Base-by-base conservation (phyloP, 1,140 invertebrate species). In the Drosophila punjabiensis region DNA sequence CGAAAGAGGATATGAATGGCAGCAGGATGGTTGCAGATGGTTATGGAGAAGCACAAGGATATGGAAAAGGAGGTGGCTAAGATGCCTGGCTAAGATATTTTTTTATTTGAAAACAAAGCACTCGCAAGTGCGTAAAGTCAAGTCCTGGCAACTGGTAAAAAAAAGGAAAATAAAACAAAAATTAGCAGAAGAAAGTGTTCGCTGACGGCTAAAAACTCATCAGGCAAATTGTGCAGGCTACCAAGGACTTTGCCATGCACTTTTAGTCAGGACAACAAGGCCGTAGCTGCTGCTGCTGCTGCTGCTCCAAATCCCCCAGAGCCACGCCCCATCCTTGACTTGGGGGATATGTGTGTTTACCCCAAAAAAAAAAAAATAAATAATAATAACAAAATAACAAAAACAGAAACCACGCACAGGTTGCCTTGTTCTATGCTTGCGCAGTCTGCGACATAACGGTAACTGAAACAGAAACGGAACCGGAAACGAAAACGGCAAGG, bases 171-270 rank as follows among this genome's bases (percentile, higher is more conserved):
- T 4, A 41, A 3, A 37, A 33, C 37, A 62, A 16, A 32, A 66
- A 48, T 33, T 50, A 69, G 35, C 16, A 9, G 28, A 4, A 28
- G 13, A 47, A 13, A 5, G 24, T 52, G 28, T 39, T 53, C 20
- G 81, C 82, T 39, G 48, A 30, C 20, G 69, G 65, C 67, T 53
- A 70, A 82, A 88, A 87, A 86, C 78, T 74, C 82, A 86, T 86
- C 81, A 79, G 55, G 75, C 74, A 85, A 81, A 85, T 79, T 78
- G 82, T 86, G 58, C 56, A 64, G 52, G 59, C 35, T 48, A 41
- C n/a, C 64, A 45, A 56, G 60, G 41, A 52, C 41, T 50, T 11
- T 9, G 5, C 16, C 53, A 32, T 24, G 33, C 45, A 50, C 41
- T 32, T 47, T 32, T 14, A n/a, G 14, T n/a, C 52, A 50, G 56